A percentile compares a stretch with the other conserved stretches of the same genome.
Evolutionary conservation across 2,113 vertebrate species (phyloP).

Genomic region (Lepus americanus): DNA sequence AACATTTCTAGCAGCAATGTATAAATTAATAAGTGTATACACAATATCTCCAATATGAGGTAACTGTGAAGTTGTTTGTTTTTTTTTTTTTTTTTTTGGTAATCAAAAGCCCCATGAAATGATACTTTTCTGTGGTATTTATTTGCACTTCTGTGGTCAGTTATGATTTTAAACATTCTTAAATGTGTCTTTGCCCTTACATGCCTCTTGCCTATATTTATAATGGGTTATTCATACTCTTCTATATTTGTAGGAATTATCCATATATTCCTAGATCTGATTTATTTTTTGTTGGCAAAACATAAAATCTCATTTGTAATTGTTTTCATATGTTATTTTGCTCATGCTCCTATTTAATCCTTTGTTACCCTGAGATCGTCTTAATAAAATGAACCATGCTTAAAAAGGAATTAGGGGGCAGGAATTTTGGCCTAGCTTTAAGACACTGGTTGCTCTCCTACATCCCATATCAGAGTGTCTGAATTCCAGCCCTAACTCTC

Average conservation of each 20-base stretch:
- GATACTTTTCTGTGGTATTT: background rate
- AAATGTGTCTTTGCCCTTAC: background rate
- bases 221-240: background rate
- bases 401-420: background rate
- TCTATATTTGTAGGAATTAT: background rate
- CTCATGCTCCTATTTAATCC: background rate
- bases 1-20: background rate
- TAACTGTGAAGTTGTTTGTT: background rate
- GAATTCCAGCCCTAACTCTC: too few relatives aligned
- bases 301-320: background rate
- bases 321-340: background rate
- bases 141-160: background rate
- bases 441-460: too few relatives aligned
- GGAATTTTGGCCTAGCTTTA: too few relatives aligned
- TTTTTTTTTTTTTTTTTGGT: background rate
- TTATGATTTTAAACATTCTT: background rate
- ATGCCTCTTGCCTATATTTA: background rate
- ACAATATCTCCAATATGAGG: background rate
- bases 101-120: background rate
- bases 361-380: slow-evolving; percentile 23
- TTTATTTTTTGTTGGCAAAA: background rate
- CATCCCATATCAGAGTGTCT: too few relatives aligned
- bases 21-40: background rate
- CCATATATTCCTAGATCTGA: background rate
- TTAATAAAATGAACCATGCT: background rate